Evolutionary conservation across 2,113 vertebrate species (phyloP).

Genomic region (Notothenia rossii): DNA sequence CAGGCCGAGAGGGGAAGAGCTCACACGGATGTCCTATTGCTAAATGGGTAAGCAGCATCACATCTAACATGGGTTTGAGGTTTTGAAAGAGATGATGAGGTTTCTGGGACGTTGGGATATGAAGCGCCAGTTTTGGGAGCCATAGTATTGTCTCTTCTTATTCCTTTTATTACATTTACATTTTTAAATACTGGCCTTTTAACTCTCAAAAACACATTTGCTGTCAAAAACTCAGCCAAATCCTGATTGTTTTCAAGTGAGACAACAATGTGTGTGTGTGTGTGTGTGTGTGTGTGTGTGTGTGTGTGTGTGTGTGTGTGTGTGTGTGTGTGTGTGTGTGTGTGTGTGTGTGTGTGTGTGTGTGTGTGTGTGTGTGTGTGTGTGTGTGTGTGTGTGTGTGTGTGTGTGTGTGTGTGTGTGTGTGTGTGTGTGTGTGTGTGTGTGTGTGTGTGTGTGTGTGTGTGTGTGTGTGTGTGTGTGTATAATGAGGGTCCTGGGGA

Average conservation of each 20-base stretch:
- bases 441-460: slow-evolving; percentile 22
- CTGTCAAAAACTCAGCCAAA: background rate
- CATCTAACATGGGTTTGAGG: background rate
- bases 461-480: background rate
- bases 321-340: slow-evolving; percentile 15
- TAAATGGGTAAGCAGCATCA: slow-evolving; percentile 93
- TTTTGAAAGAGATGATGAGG: background rate
- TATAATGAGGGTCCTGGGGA: slow-evolving; percentile 35
- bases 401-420: slow-evolving; percentile 19
- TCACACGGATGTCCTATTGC: slow-evolving; percentile 97
- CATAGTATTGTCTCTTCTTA: background rate
- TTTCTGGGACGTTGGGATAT: background rate
- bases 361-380: slow-evolving; percentile 38
- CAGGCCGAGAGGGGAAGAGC: slow-evolving; percentile 96
- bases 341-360: slow-evolving; percentile 23
- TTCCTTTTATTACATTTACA: background rate
- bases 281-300: background rate
- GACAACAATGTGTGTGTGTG: slow-evolving; percentile 4
- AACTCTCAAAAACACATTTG: background rate
- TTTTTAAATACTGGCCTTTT: background rate
- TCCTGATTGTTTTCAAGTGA: background rate
- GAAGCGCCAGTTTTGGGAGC: background rate
- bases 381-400: background rate
- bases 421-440: slow-evolving; percentile 19
- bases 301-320: slow-evolving; percentile 17